Base-by-base conservation (phyloP, 2,888 invertebrate genomes). In the Chaitophorus viminalis region DNA sequence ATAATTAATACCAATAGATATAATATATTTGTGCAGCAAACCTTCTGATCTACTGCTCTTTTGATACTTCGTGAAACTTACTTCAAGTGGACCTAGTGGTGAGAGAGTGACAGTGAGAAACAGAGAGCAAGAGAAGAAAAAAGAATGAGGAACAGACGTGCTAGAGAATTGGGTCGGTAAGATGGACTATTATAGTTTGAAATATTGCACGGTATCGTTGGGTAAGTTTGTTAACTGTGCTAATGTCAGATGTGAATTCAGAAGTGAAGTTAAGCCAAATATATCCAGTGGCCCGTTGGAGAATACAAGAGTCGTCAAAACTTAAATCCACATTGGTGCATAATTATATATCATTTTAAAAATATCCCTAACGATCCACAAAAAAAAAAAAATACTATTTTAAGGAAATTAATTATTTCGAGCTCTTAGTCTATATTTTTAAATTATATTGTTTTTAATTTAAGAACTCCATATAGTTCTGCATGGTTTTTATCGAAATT, bases 151-250 rank as follows among this genome's bases (percentile, higher is more conserved):
- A n/a, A 54, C n/a, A 54, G 29, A 75, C 36, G 65, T 39, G 74
- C 36, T 29, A 29, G 60, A 36, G 21, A 60, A 6, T 83, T 74
- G 11, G 9, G 60, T 54, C 18, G 21, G 11, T 11, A 29, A 11
- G 11, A 25, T 6, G 17, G 17, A 46, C 39, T n/a, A 3, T 60
- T 60, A 60, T 21, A 82, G 33, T 36, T 54, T 36, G 9, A 17
- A 72, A 72, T 82, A 82, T 82, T 72, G 3, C 33, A 52, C 33
- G n/a, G 54, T 36, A 17, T n/a, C 54, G 18, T n/a, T 82, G 31
- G 54, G 25, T 18, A 54, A 18, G 65, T 39, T 65, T 2, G n/a
- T 65, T 39, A 18, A 39, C 17, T 8, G 72, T 72, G 68, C 0
- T 81, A 81, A 52, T 25, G 8, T 6, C n/a, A 1, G 17, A n/a